A percentile compares a stretch with the other conserved stretches of the same genome.
Evolutionary conservation across 2,113 vertebrate species (phyloP).

Genomic region (Ramphastos sulfuratus): DNA sequence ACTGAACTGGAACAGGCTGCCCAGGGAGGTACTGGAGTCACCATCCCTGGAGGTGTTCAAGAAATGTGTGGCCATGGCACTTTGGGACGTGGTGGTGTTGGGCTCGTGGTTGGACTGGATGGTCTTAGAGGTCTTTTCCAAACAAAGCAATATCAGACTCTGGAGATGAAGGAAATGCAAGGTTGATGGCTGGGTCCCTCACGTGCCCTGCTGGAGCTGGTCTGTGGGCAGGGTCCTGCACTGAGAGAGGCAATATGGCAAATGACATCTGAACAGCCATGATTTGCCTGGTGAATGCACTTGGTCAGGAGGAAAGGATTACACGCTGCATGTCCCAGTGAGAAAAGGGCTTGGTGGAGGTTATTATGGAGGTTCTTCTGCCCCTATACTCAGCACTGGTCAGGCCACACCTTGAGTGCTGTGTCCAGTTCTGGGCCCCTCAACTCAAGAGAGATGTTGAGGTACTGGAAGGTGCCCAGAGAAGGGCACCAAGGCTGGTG

Average conservation of each 20-base stretch:
- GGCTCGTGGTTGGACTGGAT: too few species aligned
- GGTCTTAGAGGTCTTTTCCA: background rate
- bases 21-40: too few species aligned
- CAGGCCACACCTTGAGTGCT: too few species aligned
- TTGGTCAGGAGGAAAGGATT: background rate
- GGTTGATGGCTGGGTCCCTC: background rate
- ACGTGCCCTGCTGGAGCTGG: background rate
- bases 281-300: background rate
- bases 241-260: background rate
- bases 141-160: background rate
- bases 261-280: accelerated
- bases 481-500: too few species aligned
- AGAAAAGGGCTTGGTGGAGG: background rate
- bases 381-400: too few species aligned
- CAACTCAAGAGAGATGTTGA: too few species aligned
- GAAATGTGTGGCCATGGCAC: too few species aligned
- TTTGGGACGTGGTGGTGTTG: too few species aligned
- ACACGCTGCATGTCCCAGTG: accelerated
- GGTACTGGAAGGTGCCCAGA: too few species aligned
- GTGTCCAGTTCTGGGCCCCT: too few species aligned
- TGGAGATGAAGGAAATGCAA: background rate
- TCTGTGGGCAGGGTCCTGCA: background rate
- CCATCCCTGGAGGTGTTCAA: too few species aligned
- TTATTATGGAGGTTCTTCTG: too few species aligned
- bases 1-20: background rate